Percentiles rank a stretch among this genome's conserved stretches.
Conservation (phyloP, 2,888 invertebrate species). For the Allolobophora icterica region DNA sequence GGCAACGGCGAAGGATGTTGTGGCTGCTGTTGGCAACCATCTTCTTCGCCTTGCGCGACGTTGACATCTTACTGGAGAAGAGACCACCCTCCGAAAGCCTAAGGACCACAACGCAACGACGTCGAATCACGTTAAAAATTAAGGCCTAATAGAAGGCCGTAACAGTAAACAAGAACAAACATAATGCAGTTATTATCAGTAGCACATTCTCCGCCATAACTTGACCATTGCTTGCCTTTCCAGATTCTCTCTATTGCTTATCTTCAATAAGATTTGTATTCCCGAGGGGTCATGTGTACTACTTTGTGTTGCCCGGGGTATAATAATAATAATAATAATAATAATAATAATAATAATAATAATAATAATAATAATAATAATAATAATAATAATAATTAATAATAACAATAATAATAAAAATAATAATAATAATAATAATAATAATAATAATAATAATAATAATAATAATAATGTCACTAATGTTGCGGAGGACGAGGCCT, state of each 20-base stretch:
- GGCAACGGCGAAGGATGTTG: conserved; percentile 40
- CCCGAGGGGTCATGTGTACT: neutral
- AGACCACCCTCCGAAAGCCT: neutral
- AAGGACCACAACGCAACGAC: neutral
- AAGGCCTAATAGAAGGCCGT: no score
- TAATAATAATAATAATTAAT: neutral
- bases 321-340: neutral
- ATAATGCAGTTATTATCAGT: no score
- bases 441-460: neutral
- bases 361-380: neutral
- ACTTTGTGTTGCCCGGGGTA: neutral
- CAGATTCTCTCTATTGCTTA: neutral
- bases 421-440: neutral
- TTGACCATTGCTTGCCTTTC: neutral
- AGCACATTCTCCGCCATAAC: neutral
- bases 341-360: no score
- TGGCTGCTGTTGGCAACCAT: conserved; percentile 21
- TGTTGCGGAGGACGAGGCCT: no score
- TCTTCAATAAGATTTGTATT: neutral
- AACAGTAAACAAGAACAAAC: no score
- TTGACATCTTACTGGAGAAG: neutral
- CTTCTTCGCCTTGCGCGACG: neutral
- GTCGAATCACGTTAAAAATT: no score
- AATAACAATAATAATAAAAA: neutral
- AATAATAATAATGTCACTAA: neutral